These are phyloP conservation scores for Lypha dubia DNA, from an alignment of 2,888 invertebrate genomes.

Conservation along the genomic window DNA sequence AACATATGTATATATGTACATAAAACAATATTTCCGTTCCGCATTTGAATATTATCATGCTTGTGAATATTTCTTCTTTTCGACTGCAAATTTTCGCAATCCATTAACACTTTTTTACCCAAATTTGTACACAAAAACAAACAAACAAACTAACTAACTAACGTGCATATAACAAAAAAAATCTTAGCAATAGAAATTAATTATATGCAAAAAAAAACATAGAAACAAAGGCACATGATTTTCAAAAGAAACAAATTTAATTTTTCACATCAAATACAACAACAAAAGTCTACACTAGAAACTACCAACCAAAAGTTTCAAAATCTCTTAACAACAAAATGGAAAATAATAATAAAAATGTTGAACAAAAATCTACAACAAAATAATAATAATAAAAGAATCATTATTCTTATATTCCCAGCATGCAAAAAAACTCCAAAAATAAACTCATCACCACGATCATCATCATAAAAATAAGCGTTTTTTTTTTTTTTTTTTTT, in stretches of 20 bases:
- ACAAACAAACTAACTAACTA: no score
- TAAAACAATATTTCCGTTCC: conserved; percentile 22
- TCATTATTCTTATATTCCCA: no score
- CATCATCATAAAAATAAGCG: conserved; percentile 49
- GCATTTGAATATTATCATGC: conserved; percentile 9
- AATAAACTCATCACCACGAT: conserved; percentile 33
- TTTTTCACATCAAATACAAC: conserved; percentile 42
- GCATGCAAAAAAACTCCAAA: conserved; percentile 39
- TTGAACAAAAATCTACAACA: conserved; percentile 39
- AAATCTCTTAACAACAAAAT: conserved; percentile 35
- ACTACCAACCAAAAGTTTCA: conserved; percentile 27
- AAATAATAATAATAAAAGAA: conserved; percentile 20
- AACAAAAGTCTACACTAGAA: conserved; percentile 16
- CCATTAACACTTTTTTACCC: conserved; percentile 26
- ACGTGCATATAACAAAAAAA: conserved; percentile 1
- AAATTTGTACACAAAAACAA: not conserved
- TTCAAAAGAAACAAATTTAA: not conserved
- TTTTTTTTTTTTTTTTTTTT: not conserved
- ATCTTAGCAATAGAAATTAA: conserved; percentile 31
- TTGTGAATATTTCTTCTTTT: not conserved
- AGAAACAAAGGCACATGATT: conserved; percentile 10
- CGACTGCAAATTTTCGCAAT: conserved; percentile 30
- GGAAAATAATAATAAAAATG: not conserved
- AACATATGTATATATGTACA: not conserved
- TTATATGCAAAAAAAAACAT: conserved; percentile 28